Base-by-base conservation (phyloP, 1,140 invertebrate species). In the Aphaenogaster rudis region DNA sequence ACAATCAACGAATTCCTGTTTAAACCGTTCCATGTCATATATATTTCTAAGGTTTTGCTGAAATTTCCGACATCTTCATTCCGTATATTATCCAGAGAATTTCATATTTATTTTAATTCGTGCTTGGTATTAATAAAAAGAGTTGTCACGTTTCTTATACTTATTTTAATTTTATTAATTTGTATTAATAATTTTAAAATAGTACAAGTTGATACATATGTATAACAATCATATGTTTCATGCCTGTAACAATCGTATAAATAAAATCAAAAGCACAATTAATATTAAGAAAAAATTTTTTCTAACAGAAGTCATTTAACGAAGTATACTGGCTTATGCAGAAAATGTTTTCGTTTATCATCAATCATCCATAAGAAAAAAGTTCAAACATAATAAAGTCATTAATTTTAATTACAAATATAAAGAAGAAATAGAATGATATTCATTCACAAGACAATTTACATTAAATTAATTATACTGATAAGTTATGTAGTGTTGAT, bases 391-490 rank as follows among this genome's bases (percentile, higher is more conserved):
- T 72, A 71, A 42, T 59, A 28, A 61, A 50, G 59, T 86, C 3
- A 59, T 88, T 88, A 48, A 66, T 81, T 45, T 74, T 76, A 84
- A 87, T 87, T 67, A 76, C 28, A 42, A 57, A 54, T 50, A 2
- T 61, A 76, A 78, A 87, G 28, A 71, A 61, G 42, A 45, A 48
- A n/a, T 9, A 1, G n/a, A 63, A 48, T 15, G 48, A 88, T n/a
- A n/a, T 50, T 5, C 11, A 45, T 52, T 72, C 48, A 54, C 17
- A 28, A 72, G 76, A 88, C 67, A 39, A 84, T 87, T 90, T 87
- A 42, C 50, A 78, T 90, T 72, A 52, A 63, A 81, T 89, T 90
- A 86, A 79, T 82, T 64, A 57, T 0, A 28, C 3, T 48, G 3
- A n/a, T 28, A 42, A 8, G 3, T 15, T n/a, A 50, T 52, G 45